Conservation (phyloP, 2,797 vertebrate species). For the Distichodus sexfasciatus region DNA sequence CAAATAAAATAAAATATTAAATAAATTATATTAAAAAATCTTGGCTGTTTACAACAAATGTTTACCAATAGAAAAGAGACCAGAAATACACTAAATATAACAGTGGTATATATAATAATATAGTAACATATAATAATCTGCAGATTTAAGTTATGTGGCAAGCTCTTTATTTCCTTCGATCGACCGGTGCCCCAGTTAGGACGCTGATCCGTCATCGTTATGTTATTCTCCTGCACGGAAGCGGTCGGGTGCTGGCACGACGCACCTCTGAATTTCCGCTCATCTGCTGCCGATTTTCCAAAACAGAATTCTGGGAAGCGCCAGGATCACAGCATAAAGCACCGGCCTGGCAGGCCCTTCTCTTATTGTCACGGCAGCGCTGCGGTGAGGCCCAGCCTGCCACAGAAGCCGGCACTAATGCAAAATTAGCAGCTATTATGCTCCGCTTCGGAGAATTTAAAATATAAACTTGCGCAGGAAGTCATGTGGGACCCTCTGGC, state of each 20-base stretch:
- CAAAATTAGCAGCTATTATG: conserved; percentile 58
- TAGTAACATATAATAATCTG: too few species aligned
- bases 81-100: too few species aligned
- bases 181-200: not conserved
- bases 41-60: too few species aligned
- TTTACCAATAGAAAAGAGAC: too few species aligned
- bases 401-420: conserved; percentile 55
- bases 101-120: too few species aligned
- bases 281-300: conserved; percentile 49
- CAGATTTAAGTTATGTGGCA: not conserved
- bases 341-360: conserved; percentile 30
- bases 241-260: conserved; percentile 30
- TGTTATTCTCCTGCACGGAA: conserved; percentile 20
- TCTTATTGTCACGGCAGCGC: conserved; percentile 52
- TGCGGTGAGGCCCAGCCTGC: conserved; percentile 51
- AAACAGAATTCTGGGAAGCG: conserved; percentile 34
- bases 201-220: conserved; percentile 12
- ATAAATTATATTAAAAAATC: too few species aligned
- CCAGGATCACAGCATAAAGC: conserved; percentile 42
- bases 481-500: conserved; percentile 44
- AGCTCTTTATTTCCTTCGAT: conserved; percentile 1
- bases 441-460: conserved; percentile 58
- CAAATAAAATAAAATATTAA: too few species aligned
- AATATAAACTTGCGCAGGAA: conserved; percentile 58
- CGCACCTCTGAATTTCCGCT: conserved; percentile 42